Evolutionary conservation across 2,797 vertebrate species (phyloP), one percentile per base, ranked within the genome.

Genomic region (Malurus splendens): DNA sequence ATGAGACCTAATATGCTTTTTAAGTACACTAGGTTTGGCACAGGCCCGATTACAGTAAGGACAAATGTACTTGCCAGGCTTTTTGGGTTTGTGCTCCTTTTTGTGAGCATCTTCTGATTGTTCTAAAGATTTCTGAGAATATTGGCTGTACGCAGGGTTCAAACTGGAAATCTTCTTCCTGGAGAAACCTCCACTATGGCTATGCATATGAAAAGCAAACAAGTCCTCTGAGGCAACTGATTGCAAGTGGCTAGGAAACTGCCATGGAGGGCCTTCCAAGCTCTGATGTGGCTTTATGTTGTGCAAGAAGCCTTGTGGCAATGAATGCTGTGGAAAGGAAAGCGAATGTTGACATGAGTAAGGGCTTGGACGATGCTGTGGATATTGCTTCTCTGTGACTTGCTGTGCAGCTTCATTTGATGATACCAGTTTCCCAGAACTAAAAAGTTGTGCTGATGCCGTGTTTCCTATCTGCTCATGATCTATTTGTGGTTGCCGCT

Each of bases 21-120:
- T 99, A 94, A 99, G 97, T 89, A 99, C 99, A 9, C 99, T 99
- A 76, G 99, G 99, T 97, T 99, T 99, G 97, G 99, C 99, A 96
- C 99, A 99, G 14, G 99, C 99, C 94, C 99, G 97, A 82, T 98
- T 98, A 80, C 99, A 99, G 96, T 98, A 99, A 87, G 98, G 98
- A 94, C 99, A 99, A 88, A 99, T 99, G 95, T 99, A 99, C 94
- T 99, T 99, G 89, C 99, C 99, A 9, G 98, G 99, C 95, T 99
- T 99, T 96, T 99, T 99, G 88, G 98, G 98, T 97, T 99, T 99
- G 96, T 98, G 98, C 89, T 99, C 99, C 93, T 99, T 99, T 93
- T 98, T 99, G 90, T 98, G 98, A 96, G 97, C 96, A 88, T 99
- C 99, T 62, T 99, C 99, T 45, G 98, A 95, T 73, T 98, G 98